phyloP scores from a whole-genome alignment of 2,797 vertebrate species.

The Acanthurus lineatus region DNA sequence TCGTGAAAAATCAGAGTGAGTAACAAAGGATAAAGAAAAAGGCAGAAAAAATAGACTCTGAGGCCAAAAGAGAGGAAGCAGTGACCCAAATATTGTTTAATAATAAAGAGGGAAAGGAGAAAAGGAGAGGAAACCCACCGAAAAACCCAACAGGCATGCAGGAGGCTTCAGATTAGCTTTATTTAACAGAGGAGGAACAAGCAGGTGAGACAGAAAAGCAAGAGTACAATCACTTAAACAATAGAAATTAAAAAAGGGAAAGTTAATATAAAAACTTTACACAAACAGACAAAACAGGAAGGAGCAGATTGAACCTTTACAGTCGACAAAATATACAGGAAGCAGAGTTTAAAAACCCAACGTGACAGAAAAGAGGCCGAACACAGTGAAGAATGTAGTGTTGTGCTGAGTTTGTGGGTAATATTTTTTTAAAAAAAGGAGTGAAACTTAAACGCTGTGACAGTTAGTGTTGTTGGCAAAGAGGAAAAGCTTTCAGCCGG shows the following conservation, averaged over 20 bases:
- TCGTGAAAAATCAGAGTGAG: background rate
- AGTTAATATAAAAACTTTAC: slow-evolving; percentile 19
- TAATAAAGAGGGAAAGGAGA: slow-evolving; percentile 44
- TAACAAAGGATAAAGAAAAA: slow-evolving; percentile 4
- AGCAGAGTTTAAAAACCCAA: slow-evolving; percentile 17
- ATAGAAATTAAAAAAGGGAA: slow-evolving; percentile 30
- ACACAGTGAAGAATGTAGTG: slow-evolving; percentile 22
- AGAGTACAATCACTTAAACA: slow-evolving; percentile 24
- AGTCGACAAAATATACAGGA: background rate
- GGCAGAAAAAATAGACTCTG: slow-evolving; percentile 14
- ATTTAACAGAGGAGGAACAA: slow-evolving; percentile 64
- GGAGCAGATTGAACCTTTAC: slow-evolving; percentile 7
- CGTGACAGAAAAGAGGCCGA: slow-evolving; percentile 27
- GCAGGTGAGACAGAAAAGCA: slow-evolving; percentile 55
- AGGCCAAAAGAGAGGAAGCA: slow-evolving; percentile 25
- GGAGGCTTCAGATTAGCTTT: slow-evolving; percentile 72
- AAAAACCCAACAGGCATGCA: slow-evolving; percentile 67
- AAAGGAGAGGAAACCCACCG: slow-evolving; percentile 27
- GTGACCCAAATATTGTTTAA: slow-evolving; percentile 25
- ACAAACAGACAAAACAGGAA: slow-evolving; percentile 34
- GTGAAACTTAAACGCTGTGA: slow-evolving; percentile 21
- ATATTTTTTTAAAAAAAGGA: slow-evolving; percentile 38
- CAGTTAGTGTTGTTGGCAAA: slow-evolving; percentile 44
- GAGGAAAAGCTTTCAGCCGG: slow-evolving; percentile 48
- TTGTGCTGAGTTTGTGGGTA: slow-evolving; percentile 27